Evolutionary conservation across 2,888 invertebrate species (phyloP).

Genomic region (Megastigmus dorsalis): DNA sequence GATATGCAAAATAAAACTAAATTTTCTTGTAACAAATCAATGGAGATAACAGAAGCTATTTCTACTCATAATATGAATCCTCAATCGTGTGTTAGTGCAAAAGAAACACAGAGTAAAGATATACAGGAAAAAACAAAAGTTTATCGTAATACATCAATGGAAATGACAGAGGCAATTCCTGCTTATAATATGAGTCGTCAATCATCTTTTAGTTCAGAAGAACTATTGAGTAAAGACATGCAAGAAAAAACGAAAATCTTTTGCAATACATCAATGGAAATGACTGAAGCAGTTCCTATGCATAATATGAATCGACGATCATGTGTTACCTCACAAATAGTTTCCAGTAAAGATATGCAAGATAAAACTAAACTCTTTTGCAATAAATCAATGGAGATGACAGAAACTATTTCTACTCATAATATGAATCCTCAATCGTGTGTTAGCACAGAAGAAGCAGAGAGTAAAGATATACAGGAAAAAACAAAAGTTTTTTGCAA

Average conservation of each 20-base stretch:
- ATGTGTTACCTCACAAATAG: too few species aligned
- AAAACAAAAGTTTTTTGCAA: constrained; percentile 26
- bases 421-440: neutral
- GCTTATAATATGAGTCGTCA: neutral
- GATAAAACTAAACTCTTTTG: constrained; percentile 14
- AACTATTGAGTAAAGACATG: neutral
- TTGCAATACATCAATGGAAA: constrained; percentile 30
- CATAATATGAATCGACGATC: too few species aligned
- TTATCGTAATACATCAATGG: constrained; percentile 38
- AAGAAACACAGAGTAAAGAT: too few species aligned
- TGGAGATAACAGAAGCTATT: constrained; percentile 50
- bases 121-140: constrained; percentile 20
- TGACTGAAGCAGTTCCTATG: constrained; percentile 42
- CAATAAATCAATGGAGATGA: constrained; percentile 54
- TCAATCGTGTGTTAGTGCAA: too few species aligned
- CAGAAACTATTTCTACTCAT: constrained; percentile 33
- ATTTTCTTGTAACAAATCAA: constrained; percentile 35
- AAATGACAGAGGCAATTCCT: constrained; percentile 29
- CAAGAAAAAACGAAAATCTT: constrained; percentile 20
- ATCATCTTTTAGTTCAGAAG: neutral
- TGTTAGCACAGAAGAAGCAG: neutral
- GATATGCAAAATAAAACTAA: constrained; percentile 44
- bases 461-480: too few species aligned
- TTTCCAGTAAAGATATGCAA: too few species aligned
- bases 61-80: neutral